A percentile compares a stretch with the other conserved stretches of the same genome.
phyloP scores from a whole-genome alignment of 2,113 vertebrate genomes.

The Bubalus kerabau region DNA sequence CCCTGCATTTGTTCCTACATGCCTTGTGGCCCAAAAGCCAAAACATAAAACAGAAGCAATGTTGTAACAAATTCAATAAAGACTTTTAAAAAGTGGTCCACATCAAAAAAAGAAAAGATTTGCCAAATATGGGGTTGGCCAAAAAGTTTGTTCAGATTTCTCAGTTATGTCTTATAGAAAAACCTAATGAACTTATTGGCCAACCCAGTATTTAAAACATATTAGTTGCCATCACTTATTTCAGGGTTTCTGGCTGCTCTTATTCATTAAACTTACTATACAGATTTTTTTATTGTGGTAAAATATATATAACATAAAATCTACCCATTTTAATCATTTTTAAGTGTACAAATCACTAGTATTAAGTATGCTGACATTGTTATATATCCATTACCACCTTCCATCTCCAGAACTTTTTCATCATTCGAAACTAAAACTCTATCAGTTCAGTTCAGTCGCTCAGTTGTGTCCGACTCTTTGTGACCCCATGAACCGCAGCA shows the following conservation, averaged over 20 bases:
- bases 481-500: no score
- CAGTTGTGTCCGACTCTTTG: no score
- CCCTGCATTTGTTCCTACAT: background rate
- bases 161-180: background rate
- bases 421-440: background rate
- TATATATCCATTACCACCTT: background rate
- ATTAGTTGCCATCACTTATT: background rate
- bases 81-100: background rate
- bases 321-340: background rate
- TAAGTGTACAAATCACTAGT: background rate
- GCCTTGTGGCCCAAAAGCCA: background rate
- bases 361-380: background rate
- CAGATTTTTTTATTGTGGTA: background rate
- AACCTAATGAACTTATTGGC: background rate
- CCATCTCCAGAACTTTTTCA: background rate
- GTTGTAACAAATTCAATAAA: background rate
- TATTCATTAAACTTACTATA: background rate
- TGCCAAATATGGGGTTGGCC: background rate
- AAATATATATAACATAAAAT: background rate
- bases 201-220: background rate
- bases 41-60: background rate
- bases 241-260: background rate
- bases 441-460: no score
- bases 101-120: background rate
- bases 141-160: background rate